Conservation (phyloP, 2,888 invertebrate species). For the Notodonta dromedarius region DNA sequence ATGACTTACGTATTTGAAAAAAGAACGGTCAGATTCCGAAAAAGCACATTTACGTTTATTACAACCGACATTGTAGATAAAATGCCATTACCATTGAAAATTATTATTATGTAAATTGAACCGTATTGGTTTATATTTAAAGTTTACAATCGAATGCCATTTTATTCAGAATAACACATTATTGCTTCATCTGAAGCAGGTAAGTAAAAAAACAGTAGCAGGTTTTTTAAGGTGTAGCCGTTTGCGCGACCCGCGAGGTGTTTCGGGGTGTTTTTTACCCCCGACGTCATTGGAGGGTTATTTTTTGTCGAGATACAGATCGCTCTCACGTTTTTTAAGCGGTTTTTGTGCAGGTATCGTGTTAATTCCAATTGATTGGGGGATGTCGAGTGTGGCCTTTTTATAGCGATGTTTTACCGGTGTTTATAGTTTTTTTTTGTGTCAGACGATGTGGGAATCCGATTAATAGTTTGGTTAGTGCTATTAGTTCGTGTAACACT, state of each 20-base stretch:
- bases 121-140: neutral
- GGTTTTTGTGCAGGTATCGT: constrained; percentile 58
- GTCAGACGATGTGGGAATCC: neutral
- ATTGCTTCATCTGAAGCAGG: constrained; percentile 47
- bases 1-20: neutral
- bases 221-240: constrained; percentile 67
- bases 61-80: too few species aligned
- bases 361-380: constrained; percentile 71
- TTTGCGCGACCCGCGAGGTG: constrained; percentile 47
- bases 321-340: constrained; percentile 79
- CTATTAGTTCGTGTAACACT: too few species aligned
- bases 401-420: neutral
- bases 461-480: too few species aligned
- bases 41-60: neutral
- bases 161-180: neutral
- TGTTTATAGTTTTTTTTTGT: neutral
- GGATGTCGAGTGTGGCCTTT: constrained; percentile 29
- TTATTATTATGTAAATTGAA: neutral
- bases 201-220: constrained; percentile 63
- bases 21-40: neutral
- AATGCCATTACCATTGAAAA: too few species aligned
- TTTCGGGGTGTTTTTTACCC: constrained; percentile 63
- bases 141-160: neutral
- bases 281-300: constrained; percentile 46
- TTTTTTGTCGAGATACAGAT: constrained; percentile 72